phyloP scores from a whole-genome alignment of 2,113 vertebrate species.

The Drymodes brunneopygia region DNA sequence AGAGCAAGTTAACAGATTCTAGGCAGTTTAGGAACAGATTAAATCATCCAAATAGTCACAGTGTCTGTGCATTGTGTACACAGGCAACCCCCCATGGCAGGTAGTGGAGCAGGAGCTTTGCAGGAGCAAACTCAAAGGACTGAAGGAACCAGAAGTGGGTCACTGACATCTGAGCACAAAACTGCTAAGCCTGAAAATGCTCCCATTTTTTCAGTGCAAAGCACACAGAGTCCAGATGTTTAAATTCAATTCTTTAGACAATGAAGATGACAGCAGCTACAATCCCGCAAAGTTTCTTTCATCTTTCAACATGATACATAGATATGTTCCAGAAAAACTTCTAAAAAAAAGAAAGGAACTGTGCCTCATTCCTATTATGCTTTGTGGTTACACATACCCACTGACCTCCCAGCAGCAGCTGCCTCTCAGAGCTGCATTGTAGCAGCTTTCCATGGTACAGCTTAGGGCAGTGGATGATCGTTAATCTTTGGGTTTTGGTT shows the following conservation, averaged over 20 bases:
- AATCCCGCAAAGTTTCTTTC: neutral
- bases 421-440: neutral
- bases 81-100: rapidly evolving
- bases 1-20: neutral
- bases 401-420: neutral
- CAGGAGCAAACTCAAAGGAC: neutral
- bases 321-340: neutral
- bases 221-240: neutral
- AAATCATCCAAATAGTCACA: neutral
- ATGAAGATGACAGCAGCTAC: neutral
- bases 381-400: neutral
- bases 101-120: neutral
- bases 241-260: neutral
- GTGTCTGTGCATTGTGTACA: rapidly evolving
- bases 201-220: neutral
- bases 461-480: neutral
- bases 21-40: neutral
- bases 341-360: neutral
- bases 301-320: neutral
- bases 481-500: neutral
- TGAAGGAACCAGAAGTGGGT: slow-evolving; percentile 18
- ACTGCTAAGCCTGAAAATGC: neutral
- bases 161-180: neutral
- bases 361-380: neutral
- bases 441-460: neutral